Conservation (phyloP, 2,797 vertebrate genomes). For the Echeneis naucrates region DNA sequence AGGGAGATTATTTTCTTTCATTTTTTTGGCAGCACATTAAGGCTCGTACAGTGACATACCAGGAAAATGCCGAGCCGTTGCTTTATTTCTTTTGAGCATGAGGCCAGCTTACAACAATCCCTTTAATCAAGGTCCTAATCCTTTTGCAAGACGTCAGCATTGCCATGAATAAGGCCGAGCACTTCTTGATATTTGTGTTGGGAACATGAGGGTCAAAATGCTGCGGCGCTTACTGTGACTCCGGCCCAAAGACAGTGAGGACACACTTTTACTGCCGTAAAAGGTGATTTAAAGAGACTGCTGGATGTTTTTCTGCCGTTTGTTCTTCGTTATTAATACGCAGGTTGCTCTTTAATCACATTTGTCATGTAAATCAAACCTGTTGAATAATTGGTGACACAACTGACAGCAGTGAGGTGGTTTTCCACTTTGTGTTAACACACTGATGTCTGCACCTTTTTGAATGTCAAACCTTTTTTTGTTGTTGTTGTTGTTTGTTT, state of each 20-base stretch:
- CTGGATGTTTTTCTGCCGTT: too few relatives aligned
- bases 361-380: constrained; percentile 44
- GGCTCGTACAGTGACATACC: constrained; percentile 45
- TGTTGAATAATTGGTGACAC: constrained; percentile 21
- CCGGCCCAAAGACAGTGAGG: background rate
- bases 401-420: background rate
- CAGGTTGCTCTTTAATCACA: constrained; percentile 1
- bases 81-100: constrained; percentile 76
- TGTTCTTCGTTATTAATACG: background rate
- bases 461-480: constrained; percentile 32
- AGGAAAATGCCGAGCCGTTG: constrained; percentile 68
- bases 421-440: background rate
- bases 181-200: constrained; percentile 72
- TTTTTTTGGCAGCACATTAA: too few relatives aligned
- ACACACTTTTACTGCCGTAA: background rate
- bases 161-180: constrained; percentile 73
- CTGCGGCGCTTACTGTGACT: constrained; percentile 21
- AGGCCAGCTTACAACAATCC: constrained; percentile 77
- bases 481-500: constrained; percentile 18
- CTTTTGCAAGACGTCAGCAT: constrained; percentile 80
- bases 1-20: constrained; percentile 19
- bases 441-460: constrained; percentile 12
- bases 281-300: background rate
- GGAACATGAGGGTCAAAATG: constrained; percentile 49
- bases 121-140: constrained; percentile 84